Percentiles rank a stretch among this genome's conserved stretches.
phyloP scores from a whole-genome alignment of 2,888 invertebrate genomes.

The Dryobota labecula region DNA sequence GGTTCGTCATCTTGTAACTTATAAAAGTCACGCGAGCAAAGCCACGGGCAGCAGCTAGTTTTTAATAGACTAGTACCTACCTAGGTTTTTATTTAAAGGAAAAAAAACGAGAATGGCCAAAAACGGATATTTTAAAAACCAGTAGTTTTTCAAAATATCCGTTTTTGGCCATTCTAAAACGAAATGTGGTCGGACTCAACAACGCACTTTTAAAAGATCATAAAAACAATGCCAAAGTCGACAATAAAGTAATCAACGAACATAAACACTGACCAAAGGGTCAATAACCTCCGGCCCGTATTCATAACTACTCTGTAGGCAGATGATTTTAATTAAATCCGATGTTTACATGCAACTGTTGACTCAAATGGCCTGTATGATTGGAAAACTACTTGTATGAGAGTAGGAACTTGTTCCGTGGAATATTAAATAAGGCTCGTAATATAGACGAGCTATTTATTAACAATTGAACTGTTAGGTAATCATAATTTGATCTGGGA shows the following conservation, averaged over 20 bases:
- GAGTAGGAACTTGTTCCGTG: constrained; percentile 13
- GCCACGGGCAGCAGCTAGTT: too few relatives aligned
- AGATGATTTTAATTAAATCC: constrained; percentile 55
- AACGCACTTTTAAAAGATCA: background rate
- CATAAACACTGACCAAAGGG: background rate
- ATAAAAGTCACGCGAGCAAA: too few relatives aligned
- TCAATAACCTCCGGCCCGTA: constrained; percentile 13
- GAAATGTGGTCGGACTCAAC: background rate
- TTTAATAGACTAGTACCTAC: too few relatives aligned
- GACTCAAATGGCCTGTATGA: constrained; percentile 48
- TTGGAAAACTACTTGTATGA: constrained; percentile 44
- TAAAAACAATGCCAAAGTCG: background rate
- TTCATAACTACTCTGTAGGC: constrained; percentile 14
- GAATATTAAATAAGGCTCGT: background rate
- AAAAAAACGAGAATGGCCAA: too few relatives aligned
- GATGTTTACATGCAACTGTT: constrained; percentile 50
- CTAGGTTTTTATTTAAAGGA: too few relatives aligned
- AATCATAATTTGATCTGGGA: background rate
- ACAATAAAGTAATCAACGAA: background rate
- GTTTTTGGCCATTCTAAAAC: too few relatives aligned
- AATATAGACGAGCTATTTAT: background rate
- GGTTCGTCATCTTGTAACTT: too few relatives aligned
- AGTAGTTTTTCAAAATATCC: too few relatives aligned
- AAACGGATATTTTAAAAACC: too few relatives aligned
- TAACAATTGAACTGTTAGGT: background rate